These are phyloP conservation scores for Listrodromus nycthemerus DNA, from an alignment of 2,888 invertebrate genomes.

Conservation along the genomic window DNA sequence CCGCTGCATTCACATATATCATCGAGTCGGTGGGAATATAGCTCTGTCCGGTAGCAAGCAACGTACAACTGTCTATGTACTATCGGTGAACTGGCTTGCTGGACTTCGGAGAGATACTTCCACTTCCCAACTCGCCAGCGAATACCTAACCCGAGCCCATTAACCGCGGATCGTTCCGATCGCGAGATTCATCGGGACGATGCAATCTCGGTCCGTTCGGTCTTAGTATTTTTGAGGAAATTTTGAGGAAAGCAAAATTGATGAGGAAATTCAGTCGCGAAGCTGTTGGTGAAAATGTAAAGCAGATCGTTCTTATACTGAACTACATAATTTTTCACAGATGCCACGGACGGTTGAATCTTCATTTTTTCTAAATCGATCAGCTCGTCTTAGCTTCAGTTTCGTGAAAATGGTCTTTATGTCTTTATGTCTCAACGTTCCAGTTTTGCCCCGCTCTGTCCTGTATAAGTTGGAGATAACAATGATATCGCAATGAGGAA, in stretches of 20 bases:
- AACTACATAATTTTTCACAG: too few relatives aligned
- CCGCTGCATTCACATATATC: conserved; percentile 71
- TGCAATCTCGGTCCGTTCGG: background rate
- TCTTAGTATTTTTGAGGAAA: background rate
- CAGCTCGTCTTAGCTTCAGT: background rate
- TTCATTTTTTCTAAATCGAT: background rate
- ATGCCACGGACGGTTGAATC: background rate
- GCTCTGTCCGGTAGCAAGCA: conserved; percentile 24
- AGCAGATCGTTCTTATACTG: too few relatives aligned
- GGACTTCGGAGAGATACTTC: conserved; percentile 34
- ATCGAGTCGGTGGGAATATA: conserved; percentile 50
- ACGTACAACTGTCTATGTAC: conserved; percentile 49
- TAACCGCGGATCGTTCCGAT: background rate
- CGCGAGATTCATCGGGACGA: background rate
- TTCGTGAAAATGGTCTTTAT: background rate
- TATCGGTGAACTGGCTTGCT: conserved; percentile 41
- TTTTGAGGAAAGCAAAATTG: too few relatives aligned
- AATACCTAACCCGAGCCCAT: background rate
- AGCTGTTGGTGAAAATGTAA: too few relatives aligned
- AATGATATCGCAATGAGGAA: conserved; percentile 9
- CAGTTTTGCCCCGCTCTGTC: background rate
- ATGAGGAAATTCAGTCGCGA: too few relatives aligned
- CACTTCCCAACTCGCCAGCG: conserved; percentile 4
- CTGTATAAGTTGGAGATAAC: conserved; percentile 1
- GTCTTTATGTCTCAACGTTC: background rate